Base-by-base conservation (phyloP, 1,140 invertebrate species). In the Latrodectus geometricus region DNA sequence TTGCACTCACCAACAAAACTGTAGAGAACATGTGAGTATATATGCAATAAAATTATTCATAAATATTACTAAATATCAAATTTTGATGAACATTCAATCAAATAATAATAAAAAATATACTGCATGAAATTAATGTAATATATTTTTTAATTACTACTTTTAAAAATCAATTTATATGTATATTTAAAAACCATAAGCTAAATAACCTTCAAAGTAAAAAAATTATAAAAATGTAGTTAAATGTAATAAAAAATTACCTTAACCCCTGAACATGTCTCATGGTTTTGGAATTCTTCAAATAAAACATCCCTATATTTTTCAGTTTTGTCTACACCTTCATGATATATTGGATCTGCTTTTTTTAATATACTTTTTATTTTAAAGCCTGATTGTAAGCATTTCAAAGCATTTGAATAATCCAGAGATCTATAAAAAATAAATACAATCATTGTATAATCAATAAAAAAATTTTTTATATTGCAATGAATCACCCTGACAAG, bases 251-350 rank as follows among this genome's bases (percentile, higher is more conserved):
- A 52, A n/a, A 49, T 61, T 76, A 87, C 86, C 74, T 87, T 81
- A 8, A 87, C 2, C 17, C 86, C 86, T 56, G 65, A n/a, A 35
- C 17, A 15, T 70, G 76, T 70, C 72, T 87, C 86, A 65, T 56
- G 12, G 0, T 65, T 61, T 35, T 61, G 69, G 9, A 82, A 89
- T 94, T 93, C 2, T 94, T 94, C 81, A 95, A 90, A 89, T 89
- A 91, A 81, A 92, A 90, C 5, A 94, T 88, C 9, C 90, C 90
- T 85, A 89, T 52, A 56, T 70, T 35, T 54, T 80, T 50, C 49
- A 80, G 69, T 17, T 76, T 76, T 74, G n/a, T 61, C 61, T 5
- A 85, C n/a, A 76, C 2, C 0, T 61, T 86, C 65, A 56, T 75
- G n/a, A 69, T 79, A 20, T 9, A 74, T 15, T 21, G 76, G 54